A percentile compares a stretch with the other conserved stretches of the same genome.
These are phyloP conservation scores for Macaca nemestrina DNA, from an alignment of 2,113 vertebrate species.

Conservation along the genomic window DNA sequence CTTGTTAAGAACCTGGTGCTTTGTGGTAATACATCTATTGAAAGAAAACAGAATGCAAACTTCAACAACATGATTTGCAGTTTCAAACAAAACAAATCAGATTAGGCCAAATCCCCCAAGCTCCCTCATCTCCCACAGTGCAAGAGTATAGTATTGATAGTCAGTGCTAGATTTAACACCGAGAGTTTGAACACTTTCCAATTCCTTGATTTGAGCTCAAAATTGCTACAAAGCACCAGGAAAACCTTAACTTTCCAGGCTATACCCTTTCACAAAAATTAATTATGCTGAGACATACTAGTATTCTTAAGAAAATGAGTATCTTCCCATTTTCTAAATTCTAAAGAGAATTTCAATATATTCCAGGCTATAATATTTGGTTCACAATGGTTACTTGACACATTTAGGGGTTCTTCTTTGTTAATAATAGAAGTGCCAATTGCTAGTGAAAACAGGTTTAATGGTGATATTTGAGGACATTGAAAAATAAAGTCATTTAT, in stretches of 20 bases:
- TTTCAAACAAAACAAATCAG: slow-evolving; percentile 59
- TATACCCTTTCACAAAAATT: neutral
- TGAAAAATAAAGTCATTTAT: slow-evolving; percentile 34
- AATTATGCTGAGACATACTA: neutral
- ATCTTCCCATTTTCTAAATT: neutral
- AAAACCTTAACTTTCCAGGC: neutral
- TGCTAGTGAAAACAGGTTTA: neutral
- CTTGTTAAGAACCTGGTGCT: neutral
- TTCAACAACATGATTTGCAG: slow-evolving; percentile 47
- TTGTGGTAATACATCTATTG: neutral
- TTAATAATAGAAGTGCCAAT: neutral
- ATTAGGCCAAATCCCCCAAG: neutral
- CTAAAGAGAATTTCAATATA: neutral
- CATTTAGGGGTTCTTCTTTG: neutral
- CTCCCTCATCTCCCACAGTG: accelerated
- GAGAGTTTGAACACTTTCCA: neutral
- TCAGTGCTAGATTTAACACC: neutral
- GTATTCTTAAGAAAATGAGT: neutral
- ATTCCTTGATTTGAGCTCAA: slow-evolving; percentile 8
- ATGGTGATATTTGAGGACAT: neutral
- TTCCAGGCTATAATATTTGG: neutral
- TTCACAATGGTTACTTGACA: neutral
- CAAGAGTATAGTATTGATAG: neutral
- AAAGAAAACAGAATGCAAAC: slow-evolving; percentile 51
- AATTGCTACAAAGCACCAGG: neutral